Evolutionary conservation across 1,140 invertebrate genomes (phyloP).

Genomic region (Solenopsis invicta): DNA sequence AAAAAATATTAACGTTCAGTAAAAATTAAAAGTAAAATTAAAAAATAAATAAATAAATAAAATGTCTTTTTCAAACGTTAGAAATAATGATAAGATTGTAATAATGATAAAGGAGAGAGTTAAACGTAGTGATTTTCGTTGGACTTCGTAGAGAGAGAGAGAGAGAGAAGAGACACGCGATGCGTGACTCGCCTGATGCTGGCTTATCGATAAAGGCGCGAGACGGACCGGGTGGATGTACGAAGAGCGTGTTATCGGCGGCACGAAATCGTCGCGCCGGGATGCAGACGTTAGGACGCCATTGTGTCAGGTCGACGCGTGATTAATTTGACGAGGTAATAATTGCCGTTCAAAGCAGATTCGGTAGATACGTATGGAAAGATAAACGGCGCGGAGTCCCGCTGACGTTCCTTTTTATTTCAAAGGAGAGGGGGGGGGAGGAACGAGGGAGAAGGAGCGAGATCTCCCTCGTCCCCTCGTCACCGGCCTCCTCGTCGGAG

Average conservation of each 20-base stretch:
- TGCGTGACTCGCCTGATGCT: conserved; percentile 65
- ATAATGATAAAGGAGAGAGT: not conserved
- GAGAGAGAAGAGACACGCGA: conserved; percentile 36
- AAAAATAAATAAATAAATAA: too few species aligned
- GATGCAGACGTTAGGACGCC: conserved; percentile 67
- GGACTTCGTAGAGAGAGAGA: not conserved
- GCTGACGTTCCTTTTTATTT: conserved; percentile 45
- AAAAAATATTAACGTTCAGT: not conserved
- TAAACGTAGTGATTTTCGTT: conserved; percentile 8
- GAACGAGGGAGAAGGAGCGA: not conserved
- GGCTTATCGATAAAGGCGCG: conserved; percentile 61
- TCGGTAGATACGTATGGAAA: conserved; percentile 69
- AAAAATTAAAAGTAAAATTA: not conserved
- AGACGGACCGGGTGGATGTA: not conserved
- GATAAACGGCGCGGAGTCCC: conserved; percentile 69
- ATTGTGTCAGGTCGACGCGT: conserved; percentile 67
- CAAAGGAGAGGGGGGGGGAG: not conserved
- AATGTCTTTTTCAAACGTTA: not conserved
- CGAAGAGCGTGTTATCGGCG: conserved; percentile 54
- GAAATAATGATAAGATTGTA: conserved; percentile 1
- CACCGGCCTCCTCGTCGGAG: conserved; percentile 66
- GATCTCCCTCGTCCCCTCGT: conserved; percentile 64
- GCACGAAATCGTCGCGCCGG: conserved; percentile 41
- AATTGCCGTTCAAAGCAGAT: conserved; percentile 72
- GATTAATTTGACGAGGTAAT: conserved; percentile 78